phyloP scores from a whole-genome alignment of 2,888 invertebrate genomes.

The Empis livida region DNA sequence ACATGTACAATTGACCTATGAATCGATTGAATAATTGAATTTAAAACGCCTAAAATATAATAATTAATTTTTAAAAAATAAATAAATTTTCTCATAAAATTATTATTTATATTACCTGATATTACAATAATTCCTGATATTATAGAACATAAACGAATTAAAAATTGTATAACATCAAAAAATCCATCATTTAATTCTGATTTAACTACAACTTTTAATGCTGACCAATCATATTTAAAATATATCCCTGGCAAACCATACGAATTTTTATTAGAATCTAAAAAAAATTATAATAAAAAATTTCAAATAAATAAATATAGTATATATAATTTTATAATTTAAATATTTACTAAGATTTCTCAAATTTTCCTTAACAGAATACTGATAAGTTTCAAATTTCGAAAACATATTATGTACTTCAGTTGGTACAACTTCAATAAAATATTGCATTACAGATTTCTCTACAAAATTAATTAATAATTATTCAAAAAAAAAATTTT shows the following conservation, averaged over 20 bases:
- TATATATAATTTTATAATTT: neutral
- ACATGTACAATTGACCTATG: neutral
- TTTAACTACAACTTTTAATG: slow-evolving; percentile 69
- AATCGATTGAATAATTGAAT: neutral
- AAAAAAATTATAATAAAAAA: neutral
- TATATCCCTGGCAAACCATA: slow-evolving; percentile 92
- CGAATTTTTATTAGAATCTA: slow-evolving; percentile 56
- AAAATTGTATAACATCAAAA: slow-evolving; percentile 64
- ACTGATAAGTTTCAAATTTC: slow-evolving; percentile 73
- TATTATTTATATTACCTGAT: slow-evolving; percentile 39
- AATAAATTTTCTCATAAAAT: neutral
- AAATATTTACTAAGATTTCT: slow-evolving; percentile 55
- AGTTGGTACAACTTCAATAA: slow-evolving; percentile 91
- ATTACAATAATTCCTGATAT: slow-evolving; percentile 88
- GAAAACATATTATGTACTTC: slow-evolving; percentile 71
- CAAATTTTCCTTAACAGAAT: slow-evolving; percentile 81
- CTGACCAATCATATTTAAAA: slow-evolving; percentile 89
- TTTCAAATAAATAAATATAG: neutral
- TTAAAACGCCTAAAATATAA: neutral
- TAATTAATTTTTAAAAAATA: neutral
- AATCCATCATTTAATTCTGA: slow-evolving; percentile 70
- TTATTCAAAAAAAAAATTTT: too few relatives aligned
- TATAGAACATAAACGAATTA: slow-evolving; percentile 78
- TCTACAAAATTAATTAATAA: slow-evolving; percentile 45
- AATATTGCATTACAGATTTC: slow-evolving; percentile 70